Evolutionary conservation across 2,113 vertebrate species (phyloP), one percentile per base, ranked within the genome.

Genomic region (Anguilla japonica): DNA sequence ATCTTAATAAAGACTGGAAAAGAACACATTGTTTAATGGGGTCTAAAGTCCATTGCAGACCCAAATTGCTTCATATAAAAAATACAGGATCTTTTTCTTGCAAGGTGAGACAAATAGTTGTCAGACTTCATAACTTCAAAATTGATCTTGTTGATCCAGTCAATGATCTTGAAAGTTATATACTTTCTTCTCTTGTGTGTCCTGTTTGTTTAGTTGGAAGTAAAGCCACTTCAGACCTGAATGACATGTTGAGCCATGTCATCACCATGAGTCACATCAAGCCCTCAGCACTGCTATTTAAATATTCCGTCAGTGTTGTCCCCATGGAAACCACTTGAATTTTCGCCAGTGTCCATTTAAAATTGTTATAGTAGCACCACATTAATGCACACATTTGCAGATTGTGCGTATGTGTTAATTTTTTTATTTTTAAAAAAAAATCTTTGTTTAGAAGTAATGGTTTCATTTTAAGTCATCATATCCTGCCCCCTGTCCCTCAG

Each of bases 1-100:
- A 91, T 91, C 89, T 91, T 90, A 90, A 91, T 82, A 81, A 57
- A 53, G 39, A 15, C 16, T 57, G 83, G 67, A 75, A 85, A 83
- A 63, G 29, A 56, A 80, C 85, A 83, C 22, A 81, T 56, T 78
- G 11, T 39, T 75, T 67, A 57, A 67, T 53, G 60, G 60, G 60
- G 9, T 80, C 79, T 80, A 16, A 80, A n/a, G 75, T 9, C 7
- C 29, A 79, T 1, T 40, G 60, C 60, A 22, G 18, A 22, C 60
- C 26, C 1, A 67, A 67, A 67, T 67, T 67, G 26, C 60, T 34
- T 34, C 34, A 34, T 34, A 22, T 20, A 26, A 20, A 5, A 26
- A 67, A 67, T 5, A 34, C 34, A 1, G 34, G 94, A 91, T 90
- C 5, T 4, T 26, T 0, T 22, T 9, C 26, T 5, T 22, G 22